Evolutionary conservation across 2,113 vertebrate species (phyloP).

Genomic region (Sula dactylatra): DNA sequence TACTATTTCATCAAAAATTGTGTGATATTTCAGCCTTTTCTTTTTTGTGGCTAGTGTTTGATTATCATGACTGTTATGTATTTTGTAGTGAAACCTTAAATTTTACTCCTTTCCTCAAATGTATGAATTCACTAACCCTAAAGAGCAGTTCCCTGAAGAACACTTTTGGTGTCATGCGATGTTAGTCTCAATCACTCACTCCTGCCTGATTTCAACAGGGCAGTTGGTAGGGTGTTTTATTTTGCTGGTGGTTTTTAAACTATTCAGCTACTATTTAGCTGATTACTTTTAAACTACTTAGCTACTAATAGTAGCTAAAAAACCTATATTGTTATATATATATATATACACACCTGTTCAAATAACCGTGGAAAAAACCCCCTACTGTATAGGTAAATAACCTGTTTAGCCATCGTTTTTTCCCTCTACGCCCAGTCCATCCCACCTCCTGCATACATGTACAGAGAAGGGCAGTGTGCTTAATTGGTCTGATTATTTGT

Average conservation of each 20-base stretch:
- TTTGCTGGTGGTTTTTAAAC: not conserved
- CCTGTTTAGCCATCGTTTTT: not conserved
- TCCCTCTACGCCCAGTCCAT: not conserved
- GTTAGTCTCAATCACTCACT: not conserved
- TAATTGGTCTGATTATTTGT: not conserved
- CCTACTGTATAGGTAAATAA: not conserved
- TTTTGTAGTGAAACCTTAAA: not conserved
- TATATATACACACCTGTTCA: too few relatives aligned
- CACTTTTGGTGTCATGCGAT: not conserved
- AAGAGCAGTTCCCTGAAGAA: not conserved
- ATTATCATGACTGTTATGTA: accelerated
- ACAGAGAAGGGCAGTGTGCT: not conserved
- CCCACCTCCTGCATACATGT: accelerated
- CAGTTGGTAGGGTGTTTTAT: not conserved
- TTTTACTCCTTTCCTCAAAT: not conserved
- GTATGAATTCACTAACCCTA: not conserved
- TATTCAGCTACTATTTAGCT: not conserved
- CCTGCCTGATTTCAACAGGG: not conserved
- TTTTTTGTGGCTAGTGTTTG: not conserved
- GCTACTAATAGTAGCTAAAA: not conserved
- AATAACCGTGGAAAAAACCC: too few relatives aligned
- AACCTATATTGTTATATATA: not conserved
- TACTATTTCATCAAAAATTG: not conserved
- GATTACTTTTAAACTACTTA: not conserved
- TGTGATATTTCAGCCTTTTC: not conserved